Evolutionary conservation across 2,797 vertebrate genomes (phyloP).

Genomic region (Notamacropus eugenii): DNA sequence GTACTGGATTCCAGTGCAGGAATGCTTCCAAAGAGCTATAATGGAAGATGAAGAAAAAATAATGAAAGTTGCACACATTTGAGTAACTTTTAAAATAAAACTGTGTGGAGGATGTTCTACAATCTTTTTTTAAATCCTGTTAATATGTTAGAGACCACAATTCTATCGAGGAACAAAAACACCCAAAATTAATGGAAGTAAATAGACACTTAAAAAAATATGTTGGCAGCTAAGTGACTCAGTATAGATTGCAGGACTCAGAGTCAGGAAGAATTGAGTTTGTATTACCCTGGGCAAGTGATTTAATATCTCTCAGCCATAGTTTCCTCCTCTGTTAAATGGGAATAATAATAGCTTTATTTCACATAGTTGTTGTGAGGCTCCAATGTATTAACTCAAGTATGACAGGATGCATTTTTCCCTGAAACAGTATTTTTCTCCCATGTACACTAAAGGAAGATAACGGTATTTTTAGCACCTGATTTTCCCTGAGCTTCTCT

Average conservation of each 20-base stretch:
- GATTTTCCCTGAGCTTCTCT: not conserved
- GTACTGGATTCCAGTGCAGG: conserved; percentile 32
- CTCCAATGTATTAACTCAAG: not conserved
- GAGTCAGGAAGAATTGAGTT: not conserved
- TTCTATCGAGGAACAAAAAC: conserved; percentile 44
- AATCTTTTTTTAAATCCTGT: conserved; percentile 23
- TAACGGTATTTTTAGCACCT: not conserved
- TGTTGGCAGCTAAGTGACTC: not conserved
- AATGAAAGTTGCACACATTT: conserved; percentile 46
- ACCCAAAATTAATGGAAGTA: conserved; percentile 10
- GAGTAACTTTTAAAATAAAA: conserved; percentile 54
- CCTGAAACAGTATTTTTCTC: not conserved
- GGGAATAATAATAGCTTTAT: not conserved
- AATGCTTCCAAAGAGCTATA: not conserved
- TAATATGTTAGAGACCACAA: conserved; percentile 9
- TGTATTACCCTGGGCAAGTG: not conserved
- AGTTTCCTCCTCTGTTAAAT: not conserved
- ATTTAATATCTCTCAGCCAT: not conserved
- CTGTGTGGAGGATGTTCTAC: not conserved
- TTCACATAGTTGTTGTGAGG: not conserved
- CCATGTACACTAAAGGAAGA: not conserved
- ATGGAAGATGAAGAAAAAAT: conserved; percentile 37
- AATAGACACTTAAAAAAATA: not conserved
- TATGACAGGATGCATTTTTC: not conserved
- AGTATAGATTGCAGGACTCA: not conserved